Evolutionary conservation across 2,888 invertebrate genomes (phyloP).

Genomic region (Micropterix aruncella): DNA sequence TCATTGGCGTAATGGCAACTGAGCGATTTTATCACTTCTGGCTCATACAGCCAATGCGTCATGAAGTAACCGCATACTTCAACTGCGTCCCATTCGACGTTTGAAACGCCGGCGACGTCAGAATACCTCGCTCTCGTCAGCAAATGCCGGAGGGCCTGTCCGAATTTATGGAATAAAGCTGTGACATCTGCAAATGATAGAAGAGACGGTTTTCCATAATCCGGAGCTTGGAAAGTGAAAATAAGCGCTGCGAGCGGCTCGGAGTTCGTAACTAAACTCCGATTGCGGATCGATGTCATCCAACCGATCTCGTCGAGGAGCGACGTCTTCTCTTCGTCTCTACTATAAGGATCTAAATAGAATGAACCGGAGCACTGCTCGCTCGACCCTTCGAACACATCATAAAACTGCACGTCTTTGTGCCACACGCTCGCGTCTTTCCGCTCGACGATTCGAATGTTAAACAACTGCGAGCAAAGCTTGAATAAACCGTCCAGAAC

Average conservation of each 20-base stretch:
- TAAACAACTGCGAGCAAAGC: constrained; percentile 64
- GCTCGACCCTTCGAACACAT: constrained; percentile 56
- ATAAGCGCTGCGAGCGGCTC: constrained; percentile 70
- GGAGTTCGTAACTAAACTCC: constrained; percentile 45
- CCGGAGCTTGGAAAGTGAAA: constrained; percentile 65
- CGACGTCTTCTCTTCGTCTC: constrained; percentile 47
- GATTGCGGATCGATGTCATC: constrained; percentile 66
- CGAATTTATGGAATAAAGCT: constrained; percentile 72
- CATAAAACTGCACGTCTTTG: constrained; percentile 69
- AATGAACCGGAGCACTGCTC: constrained; percentile 62
- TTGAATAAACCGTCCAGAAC: constrained; percentile 70
- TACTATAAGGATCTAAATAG: constrained; percentile 70
- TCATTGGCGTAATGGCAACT: constrained; percentile 64
- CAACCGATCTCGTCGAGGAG: constrained; percentile 51
- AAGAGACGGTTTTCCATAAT: constrained; percentile 48
- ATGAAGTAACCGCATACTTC: constrained; percentile 74
- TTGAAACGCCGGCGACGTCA: constrained; percentile 72
- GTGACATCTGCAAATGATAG: constrained; percentile 64
- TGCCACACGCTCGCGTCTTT: constrained; percentile 65
- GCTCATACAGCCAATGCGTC: constrained; percentile 64
- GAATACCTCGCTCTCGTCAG: constrained; percentile 69
- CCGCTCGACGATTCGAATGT: constrained; percentile 56
- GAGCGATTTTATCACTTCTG: constrained; percentile 41
- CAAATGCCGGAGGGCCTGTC: constrained; percentile 74
- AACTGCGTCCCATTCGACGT: constrained; percentile 90